A percentile compares a stretch with the other conserved stretches of the same genome.
Evolutionary conservation across 2,797 vertebrate genomes (phyloP).

Genomic region (Takifugu ocellatus): DNA sequence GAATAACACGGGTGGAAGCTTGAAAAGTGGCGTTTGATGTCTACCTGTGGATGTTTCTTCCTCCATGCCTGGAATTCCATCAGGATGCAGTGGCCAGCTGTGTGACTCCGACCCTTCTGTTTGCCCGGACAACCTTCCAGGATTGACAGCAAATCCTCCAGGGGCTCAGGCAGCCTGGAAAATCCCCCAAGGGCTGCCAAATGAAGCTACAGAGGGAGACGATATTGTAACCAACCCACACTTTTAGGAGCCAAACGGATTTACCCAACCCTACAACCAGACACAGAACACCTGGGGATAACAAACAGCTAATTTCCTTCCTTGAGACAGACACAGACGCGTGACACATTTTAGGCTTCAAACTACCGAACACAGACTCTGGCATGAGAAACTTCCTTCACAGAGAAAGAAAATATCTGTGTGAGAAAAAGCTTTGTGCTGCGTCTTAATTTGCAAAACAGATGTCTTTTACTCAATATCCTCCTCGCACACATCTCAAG

Average conservation of each 20-base stretch:
- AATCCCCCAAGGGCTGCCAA: slow-evolving; percentile 59
- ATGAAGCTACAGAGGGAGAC: slow-evolving; percentile 53
- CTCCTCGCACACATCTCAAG: slow-evolving; percentile 67
- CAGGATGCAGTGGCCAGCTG: slow-evolving; percentile 61
- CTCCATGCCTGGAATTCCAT: slow-evolving; percentile 73
- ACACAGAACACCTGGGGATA: neutral
- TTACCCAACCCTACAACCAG: neutral
- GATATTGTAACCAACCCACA: neutral
- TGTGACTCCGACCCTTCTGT: slow-evolving; percentile 67
- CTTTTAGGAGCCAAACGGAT: neutral
- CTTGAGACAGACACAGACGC: neutral
- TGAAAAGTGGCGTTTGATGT: neutral
- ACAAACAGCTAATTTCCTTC: slow-evolving; percentile 3
- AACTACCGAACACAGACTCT: slow-evolving; percentile 30
- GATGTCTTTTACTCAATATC: slow-evolving; percentile 71
- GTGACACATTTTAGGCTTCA: slow-evolving; percentile 24
- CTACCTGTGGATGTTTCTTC: slow-evolving; percentile 60
- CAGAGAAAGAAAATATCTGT: slow-evolving; percentile 54
- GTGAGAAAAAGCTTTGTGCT: slow-evolving; percentile 57
- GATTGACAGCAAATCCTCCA: slow-evolving; percentile 65
- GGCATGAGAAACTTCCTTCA: slow-evolving; percentile 44
- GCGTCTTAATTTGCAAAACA: slow-evolving; percentile 67
- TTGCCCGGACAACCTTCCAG: slow-evolving; percentile 65
- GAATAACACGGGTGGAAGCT: neutral
- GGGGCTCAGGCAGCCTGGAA: slow-evolving; percentile 68